Evolutionary conservation across 1,140 invertebrate genomes (phyloP).

Genomic region (Dinothrombium tinctorium): DNA sequence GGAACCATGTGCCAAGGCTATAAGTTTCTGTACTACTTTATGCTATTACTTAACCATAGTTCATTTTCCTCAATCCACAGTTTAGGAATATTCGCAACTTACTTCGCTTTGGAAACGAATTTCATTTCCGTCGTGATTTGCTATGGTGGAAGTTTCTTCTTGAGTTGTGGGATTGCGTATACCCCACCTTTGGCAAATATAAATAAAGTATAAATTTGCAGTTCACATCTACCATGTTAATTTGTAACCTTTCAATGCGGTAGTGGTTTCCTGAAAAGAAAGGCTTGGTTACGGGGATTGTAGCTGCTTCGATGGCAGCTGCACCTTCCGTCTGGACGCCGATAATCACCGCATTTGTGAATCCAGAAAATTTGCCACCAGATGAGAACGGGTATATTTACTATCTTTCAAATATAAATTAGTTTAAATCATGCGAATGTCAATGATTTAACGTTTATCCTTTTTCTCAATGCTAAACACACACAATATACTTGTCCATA

Average conservation of each 20-base stretch:
- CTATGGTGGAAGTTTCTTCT: conserved; percentile 5
- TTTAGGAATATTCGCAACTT: conserved; percentile 6
- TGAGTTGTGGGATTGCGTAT: conserved; percentile 2
- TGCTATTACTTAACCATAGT: too few species aligned
- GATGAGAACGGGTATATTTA: conserved; percentile 14
- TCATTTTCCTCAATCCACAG: too few species aligned
- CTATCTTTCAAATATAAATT: neutral
- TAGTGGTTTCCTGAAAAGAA: conserved; percentile 24
- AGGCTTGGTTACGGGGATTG: conserved; percentile 22
- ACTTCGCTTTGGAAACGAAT: conserved; percentile 8
- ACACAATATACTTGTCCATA: neutral
- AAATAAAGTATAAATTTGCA: conserved; percentile 1
- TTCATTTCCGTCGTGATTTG: conserved; percentile 4
- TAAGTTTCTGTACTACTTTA: too few species aligned
- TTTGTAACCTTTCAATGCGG: neutral
- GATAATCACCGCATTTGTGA: conserved; percentile 20
- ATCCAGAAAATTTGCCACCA: conserved; percentile 22
- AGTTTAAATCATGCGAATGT: neutral
- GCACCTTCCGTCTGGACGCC: conserved; percentile 22
- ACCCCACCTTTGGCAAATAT: conserved; percentile 3
- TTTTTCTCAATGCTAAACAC: too few species aligned
- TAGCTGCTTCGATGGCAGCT: conserved; percentile 23
- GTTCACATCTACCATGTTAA: neutral
- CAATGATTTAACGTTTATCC: too few species aligned
- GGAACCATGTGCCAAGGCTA: too few species aligned